Evolutionary conservation across 2,113 vertebrate genomes (phyloP).

Genomic region (Protobothrops mucrosquamatus): DNA sequence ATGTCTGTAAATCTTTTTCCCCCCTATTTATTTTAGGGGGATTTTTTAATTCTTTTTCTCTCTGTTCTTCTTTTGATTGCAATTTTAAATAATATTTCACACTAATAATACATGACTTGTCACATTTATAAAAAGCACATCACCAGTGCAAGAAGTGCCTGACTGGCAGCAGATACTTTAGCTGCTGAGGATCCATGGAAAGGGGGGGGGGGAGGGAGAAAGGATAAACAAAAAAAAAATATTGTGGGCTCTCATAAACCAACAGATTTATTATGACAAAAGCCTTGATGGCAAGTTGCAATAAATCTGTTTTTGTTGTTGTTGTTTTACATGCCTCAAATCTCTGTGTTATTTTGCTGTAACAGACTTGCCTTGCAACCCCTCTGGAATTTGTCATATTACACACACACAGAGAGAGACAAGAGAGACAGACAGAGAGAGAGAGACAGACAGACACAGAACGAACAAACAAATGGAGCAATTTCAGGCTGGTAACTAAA

Average conservation of each 20-base stretch:
- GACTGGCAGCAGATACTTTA: neutral
- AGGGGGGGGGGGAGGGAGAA: neutral
- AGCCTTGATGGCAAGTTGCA: neutral
- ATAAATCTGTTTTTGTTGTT: constrained; percentile 13
- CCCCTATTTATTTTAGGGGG: neutral
- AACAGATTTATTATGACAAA: constrained; percentile 28
- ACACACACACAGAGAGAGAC: too few species aligned
- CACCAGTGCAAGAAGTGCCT: neutral
- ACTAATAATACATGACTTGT: neutral
- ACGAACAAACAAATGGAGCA: neutral
- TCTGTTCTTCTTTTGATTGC: neutral
- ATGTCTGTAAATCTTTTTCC: neutral
- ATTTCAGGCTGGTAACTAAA: neutral
- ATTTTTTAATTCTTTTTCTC: neutral
- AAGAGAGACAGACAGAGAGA: too few species aligned
- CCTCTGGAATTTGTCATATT: neutral
- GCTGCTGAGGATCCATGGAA: neutral
- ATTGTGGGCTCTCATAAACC: neutral
- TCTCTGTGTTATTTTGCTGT: neutral
- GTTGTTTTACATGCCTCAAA: neutral
- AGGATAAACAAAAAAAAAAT: neutral
- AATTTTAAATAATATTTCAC: neutral
- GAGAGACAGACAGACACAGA: too few species aligned
- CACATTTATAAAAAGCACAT: neutral
- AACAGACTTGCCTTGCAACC: neutral